Evolutionary conservation across 2,888 invertebrate genomes (phyloP).

Genomic region (Drosophila greeni): DNA sequence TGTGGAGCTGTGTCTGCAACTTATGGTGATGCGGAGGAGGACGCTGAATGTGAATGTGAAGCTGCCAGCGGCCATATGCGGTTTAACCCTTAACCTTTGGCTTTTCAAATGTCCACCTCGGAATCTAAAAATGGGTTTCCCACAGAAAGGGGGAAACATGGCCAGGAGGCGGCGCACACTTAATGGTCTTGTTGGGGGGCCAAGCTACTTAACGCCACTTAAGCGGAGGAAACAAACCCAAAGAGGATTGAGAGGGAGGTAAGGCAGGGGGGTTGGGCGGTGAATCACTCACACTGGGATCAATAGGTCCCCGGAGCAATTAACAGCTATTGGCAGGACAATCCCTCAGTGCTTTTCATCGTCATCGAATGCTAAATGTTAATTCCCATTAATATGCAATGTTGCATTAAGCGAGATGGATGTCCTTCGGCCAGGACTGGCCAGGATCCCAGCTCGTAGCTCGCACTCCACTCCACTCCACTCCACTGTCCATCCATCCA

Average conservation of each 20-base stretch:
- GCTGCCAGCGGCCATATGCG: conserved; percentile 18
- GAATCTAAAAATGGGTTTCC: conserved; percentile 16
- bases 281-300: neutral
- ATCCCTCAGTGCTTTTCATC: conserved; percentile 7
- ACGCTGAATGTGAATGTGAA: conserved; percentile 6
- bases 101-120: conserved; percentile 7
- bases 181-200: neutral
- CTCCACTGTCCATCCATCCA: neutral
- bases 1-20: conserved; percentile 7
- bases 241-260: conserved; percentile 4
- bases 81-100: conserved; percentile 31
- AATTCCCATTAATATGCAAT: conserved; percentile 32
- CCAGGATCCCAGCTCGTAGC: neutral
- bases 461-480: neutral
- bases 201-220: conserved; percentile 15
- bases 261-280: neutral
- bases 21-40: conserved; percentile 1
- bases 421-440: neutral
- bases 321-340: conserved; percentile 10
- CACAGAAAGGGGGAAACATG: conserved; percentile 2
- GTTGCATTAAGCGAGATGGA: conserved; percentile 12
- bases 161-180: neutral
- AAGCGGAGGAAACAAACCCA: neutral
- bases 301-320: conserved; percentile 17
- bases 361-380: conserved; percentile 5